Evolutionary conservation across 2,797 vertebrate genomes (phyloP).

Genomic region (Eupleurogrammus muticus): DNA sequence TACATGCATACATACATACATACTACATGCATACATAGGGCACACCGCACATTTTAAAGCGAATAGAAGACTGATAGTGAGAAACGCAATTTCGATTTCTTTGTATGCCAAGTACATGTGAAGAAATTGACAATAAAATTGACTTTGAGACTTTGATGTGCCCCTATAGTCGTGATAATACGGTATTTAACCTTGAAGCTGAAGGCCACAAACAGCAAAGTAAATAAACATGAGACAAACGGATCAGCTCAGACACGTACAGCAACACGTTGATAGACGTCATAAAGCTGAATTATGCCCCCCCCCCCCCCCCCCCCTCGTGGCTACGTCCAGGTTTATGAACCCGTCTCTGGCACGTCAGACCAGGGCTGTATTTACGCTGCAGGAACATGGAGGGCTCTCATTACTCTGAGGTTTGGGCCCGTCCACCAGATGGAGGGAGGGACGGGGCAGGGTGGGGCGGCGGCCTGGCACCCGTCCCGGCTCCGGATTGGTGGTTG

Average conservation of each 20-base stretch:
- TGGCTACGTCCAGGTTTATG: conserved; percentile 56
- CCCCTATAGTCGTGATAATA: too few species aligned
- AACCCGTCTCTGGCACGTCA: conserved; percentile 69
- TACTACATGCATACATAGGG: too few species aligned
- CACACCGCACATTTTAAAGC: too few species aligned
- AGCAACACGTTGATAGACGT: conserved; percentile 63
- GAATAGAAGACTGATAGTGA: too few species aligned
- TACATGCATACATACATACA: too few species aligned
- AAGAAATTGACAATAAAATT: too few species aligned
- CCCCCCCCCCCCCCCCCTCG: conserved; percentile 12
- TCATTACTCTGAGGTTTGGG: conserved; percentile 85
- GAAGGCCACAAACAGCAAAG: conserved; percentile 30
- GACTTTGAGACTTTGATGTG: too few species aligned
- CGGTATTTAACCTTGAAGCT: too few species aligned
- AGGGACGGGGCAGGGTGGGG: conserved; percentile 68
- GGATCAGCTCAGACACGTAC: conserved; percentile 56
- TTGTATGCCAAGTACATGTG: too few species aligned
- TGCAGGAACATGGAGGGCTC: conserved; percentile 73
- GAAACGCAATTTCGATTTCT: too few species aligned
- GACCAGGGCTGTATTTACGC: conserved; percentile 72
- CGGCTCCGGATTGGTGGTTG: conserved; percentile 74
- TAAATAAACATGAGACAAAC: conserved; percentile 55
- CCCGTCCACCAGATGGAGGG: conserved; percentile 57
- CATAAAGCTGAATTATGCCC: conserved; percentile 54
- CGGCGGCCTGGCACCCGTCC: conserved; percentile 71